phyloP scores from a whole-genome alignment of 2,888 invertebrate genomes.

The Andricus curvator region DNA sequence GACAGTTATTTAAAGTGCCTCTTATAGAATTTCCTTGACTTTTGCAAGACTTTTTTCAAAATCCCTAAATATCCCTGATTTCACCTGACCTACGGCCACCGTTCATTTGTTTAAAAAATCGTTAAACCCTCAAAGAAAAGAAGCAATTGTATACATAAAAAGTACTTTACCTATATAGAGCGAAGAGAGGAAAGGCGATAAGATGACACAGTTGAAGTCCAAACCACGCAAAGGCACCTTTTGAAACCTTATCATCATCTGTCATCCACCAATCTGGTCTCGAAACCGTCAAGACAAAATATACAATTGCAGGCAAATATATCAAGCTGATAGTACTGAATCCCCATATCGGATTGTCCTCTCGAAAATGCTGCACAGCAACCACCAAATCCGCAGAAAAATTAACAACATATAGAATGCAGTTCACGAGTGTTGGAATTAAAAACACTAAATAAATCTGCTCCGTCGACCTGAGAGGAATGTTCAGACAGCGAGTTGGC shows the following conservation, averaged over 20 bases:
- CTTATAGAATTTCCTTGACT: too few species aligned
- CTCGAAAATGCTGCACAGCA: constrained; percentile 83
- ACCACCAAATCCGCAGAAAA: constrained; percentile 85
- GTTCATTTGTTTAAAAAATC: neutral
- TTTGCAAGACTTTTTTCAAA: too few species aligned
- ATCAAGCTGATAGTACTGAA: constrained; percentile 70
- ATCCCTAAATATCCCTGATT: too few species aligned
- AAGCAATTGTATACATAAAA: neutral
- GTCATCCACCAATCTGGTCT: constrained; percentile 77
- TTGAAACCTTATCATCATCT: constrained; percentile 70
- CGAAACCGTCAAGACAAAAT: constrained; percentile 75
- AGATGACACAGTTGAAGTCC: constrained; percentile 69
- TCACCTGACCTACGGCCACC: too few species aligned
- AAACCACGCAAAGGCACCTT: constrained; percentile 70
- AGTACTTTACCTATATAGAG: constrained; percentile 69
- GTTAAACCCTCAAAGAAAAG: neutral
- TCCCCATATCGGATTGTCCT: constrained; percentile 81
- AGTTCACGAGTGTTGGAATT: constrained; percentile 81
- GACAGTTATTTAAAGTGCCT: too few species aligned
- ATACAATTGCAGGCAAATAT: constrained; percentile 74
- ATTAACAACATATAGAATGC: constrained; percentile 84
- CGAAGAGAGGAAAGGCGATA: constrained; percentile 72
- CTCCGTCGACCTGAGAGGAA: constrained; percentile 76
- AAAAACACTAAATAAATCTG: constrained; percentile 80
- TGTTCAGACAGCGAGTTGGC: constrained; percentile 64